Evolutionary conservation across 2,797 vertebrate species (phyloP), one percentile per base, ranked within the genome.

Genomic region (Neoniphon sammara): DNA sequence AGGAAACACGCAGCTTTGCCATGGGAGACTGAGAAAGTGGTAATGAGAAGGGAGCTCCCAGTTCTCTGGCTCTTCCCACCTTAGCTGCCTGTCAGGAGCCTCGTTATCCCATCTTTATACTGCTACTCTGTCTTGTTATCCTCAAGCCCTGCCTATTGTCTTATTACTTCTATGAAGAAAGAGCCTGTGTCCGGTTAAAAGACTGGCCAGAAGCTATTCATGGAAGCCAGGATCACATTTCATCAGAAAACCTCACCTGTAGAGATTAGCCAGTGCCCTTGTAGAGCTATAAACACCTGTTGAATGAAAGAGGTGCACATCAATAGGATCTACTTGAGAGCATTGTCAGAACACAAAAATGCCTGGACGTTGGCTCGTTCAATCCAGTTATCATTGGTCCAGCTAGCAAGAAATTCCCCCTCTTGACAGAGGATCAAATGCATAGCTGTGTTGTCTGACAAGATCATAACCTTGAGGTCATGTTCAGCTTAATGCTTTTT

Each of bases 101-200:
- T 92, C 84, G 73, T 93, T 93, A 93, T 90, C 84, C 64, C 64
- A 27, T 73, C 78, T 80, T 82, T 82, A 77, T 71, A 64, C 87
- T 50, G 71, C 77, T 63, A 83, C 68, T 73, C 66, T 56, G 64
- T 77, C 86, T 92, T 89, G 88, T 90, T 93, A 91, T 85, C 86
- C 82, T 74, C 73, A 84, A 85, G 64, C 86, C 81, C 82, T 82
- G 87, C 76, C 85, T 81, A 66, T 87, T 82, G 90, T 88, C 85
- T 91, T 83, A 90, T 91, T 91, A 87, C 81, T 66, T 77, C 34
- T 60, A 60, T 81, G 71, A 73, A 77, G 67, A 62, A 78, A 69
- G 74, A 83, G n/a, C 77, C 70, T 14, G 74, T 79, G 87, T 83
- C 83, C 81, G 80, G 68, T 80, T 87, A 71, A 83, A 83, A 73